Evolutionary conservation across 1,140 invertebrate species (phyloP).

Genomic region (Ctenoplectra terminalis): DNA sequence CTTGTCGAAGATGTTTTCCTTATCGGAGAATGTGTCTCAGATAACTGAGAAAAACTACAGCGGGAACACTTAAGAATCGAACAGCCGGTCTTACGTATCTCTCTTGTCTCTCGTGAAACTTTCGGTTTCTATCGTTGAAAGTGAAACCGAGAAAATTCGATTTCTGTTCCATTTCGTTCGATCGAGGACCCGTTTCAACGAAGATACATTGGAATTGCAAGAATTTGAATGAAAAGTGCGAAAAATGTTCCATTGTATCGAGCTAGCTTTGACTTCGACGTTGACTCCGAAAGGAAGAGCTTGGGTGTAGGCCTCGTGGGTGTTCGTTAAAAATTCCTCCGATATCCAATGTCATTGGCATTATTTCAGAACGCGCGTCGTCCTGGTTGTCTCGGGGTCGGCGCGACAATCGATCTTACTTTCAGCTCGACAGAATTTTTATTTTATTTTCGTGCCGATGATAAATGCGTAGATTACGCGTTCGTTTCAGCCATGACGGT

Average conservation of each 20-base stretch:
- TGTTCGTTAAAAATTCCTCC: conserved; percentile 51
- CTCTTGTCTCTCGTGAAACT: not conserved
- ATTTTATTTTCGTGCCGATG: conserved; percentile 50
- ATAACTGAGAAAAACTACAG: conserved; percentile 35
- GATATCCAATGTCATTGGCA: conserved; percentile 55
- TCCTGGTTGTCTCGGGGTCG: conserved; percentile 21
- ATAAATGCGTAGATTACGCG: conserved; percentile 41
- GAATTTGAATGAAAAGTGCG: too few relatives aligned
- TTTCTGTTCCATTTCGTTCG: not conserved
- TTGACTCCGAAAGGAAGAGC: not conserved
- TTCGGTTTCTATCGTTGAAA: not conserved
- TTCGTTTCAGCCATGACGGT: not conserved
- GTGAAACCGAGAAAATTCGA: conserved; percentile 12
- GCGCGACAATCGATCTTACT: conserved; percentile 46
- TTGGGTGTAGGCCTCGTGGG: conserved; percentile 15
- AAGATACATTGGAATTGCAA: too few relatives aligned
- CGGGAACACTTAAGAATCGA: conserved; percentile 31
- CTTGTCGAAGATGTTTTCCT: conserved; percentile 40
- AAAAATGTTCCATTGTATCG: too few relatives aligned
- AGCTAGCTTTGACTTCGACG: not conserved
- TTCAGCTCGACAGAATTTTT: conserved; percentile 37
- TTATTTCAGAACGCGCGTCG: conserved; percentile 40
- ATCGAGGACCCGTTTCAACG: not conserved
- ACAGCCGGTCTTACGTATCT: conserved; percentile 22
- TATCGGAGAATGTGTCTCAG: conserved; percentile 44